Evolutionary conservation across 2,113 vertebrate species (phyloP).

Genomic region (Phyllostomus discolor): DNA sequence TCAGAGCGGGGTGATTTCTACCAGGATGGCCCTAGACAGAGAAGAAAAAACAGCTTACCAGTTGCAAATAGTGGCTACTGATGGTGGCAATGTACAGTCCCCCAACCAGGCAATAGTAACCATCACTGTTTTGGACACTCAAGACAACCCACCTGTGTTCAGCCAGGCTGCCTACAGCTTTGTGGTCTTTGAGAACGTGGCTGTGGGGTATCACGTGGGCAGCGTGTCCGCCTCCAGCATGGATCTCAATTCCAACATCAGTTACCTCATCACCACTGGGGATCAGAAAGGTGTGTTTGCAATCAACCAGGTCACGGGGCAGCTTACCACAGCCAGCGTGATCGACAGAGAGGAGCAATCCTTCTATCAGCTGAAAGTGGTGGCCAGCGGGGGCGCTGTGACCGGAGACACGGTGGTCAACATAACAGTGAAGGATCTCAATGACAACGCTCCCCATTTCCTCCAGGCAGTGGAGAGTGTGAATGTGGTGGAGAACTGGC

Average conservation of each 20-base stretch:
- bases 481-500: slow-evolving; percentile 96
- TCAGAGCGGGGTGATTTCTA: slow-evolving; percentile 90
- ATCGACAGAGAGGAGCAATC: slow-evolving; percentile 95
- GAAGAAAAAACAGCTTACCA: slow-evolving; percentile 96
- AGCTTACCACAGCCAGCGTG: slow-evolving; percentile 88
- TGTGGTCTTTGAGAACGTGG: slow-evolving; percentile 97
- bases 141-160: slow-evolving; percentile 95
- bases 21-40: slow-evolving; percentile 90
- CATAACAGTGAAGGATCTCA: slow-evolving; percentile 95
- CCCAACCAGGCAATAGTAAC: slow-evolving; percentile 93
- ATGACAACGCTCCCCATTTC: slow-evolving; percentile 95
- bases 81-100: slow-evolving; percentile 90
- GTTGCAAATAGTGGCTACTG: slow-evolving; percentile 90
- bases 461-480: slow-evolving; percentile 90
- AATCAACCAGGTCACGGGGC: slow-evolving; percentile 85
- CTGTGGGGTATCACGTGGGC: slow-evolving; percentile 88
- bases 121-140: slow-evolving; percentile 94
- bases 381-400: slow-evolving; percentile 92
- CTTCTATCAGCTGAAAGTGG: slow-evolving; percentile 93
- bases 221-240: slow-evolving; percentile 91
- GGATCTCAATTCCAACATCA: slow-evolving; percentile 95
- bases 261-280: slow-evolving; percentile 93
- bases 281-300: slow-evolving; percentile 92
- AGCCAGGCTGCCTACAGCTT: slow-evolving; percentile 92
- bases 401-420: slow-evolving; percentile 93